Percentiles rank a stretch among this genome's conserved stretches.
These are phyloP conservation scores for Pollenia amentaria DNA, from an alignment of 2,888 invertebrate genomes.

Conservation along the genomic window DNA sequence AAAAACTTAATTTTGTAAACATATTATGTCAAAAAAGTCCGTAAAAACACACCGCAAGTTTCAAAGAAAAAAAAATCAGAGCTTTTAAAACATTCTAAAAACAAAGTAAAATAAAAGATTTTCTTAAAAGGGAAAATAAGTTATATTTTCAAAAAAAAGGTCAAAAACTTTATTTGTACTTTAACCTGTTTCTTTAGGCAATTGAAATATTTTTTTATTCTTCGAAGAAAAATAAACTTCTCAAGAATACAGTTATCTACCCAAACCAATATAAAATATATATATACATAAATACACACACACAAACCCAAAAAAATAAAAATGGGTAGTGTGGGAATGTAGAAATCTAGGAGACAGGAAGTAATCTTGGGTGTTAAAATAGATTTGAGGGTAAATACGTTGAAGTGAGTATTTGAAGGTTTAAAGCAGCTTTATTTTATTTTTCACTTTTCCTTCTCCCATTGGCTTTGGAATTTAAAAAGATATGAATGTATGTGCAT, in stretches of 20 bases:
- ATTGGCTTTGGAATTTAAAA: neutral
- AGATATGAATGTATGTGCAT: no score
- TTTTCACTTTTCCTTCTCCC: neutral
- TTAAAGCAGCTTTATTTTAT: neutral
- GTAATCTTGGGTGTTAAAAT: conserved; percentile 6
- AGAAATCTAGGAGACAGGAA: neutral
- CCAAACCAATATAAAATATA: no score
- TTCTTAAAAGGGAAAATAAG: neutral
- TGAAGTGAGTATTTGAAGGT: neutral
- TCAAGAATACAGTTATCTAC: neutral
- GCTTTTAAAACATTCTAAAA: neutral
- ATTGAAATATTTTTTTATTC: conserved; percentile 12
- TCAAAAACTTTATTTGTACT: conserved; percentile 30
- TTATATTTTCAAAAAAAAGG: conserved; percentile 16
- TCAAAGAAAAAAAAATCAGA: no score
- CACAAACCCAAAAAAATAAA: no score
- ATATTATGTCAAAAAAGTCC: no score
- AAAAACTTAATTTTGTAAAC: no score
- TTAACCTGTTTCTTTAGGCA: conserved; percentile 34
- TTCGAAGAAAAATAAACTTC: neutral
- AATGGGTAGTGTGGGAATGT: no score
- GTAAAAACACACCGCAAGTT: no score
- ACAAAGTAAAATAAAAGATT: neutral
- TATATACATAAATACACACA: no score
- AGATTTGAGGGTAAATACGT: neutral